Percentiles rank a stretch among this genome's conserved stretches.
Evolutionary conservation across 1,140 invertebrate species (phyloP).

Genomic region (Monomorium pharaonis): DNA sequence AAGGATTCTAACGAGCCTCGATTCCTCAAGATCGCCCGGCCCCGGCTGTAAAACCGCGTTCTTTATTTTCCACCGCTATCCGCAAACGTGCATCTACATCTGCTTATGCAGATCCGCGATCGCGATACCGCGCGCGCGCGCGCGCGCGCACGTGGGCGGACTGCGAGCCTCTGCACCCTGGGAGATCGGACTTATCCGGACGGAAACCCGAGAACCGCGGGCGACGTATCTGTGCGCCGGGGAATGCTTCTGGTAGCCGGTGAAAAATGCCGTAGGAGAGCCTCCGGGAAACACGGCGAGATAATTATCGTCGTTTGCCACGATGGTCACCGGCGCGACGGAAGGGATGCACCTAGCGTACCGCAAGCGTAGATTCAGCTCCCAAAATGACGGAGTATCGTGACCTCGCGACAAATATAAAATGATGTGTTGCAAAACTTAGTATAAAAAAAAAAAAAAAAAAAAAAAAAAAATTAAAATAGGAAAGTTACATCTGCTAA

Average conservation of each 20-base stretch:
- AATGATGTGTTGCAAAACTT: background rate
- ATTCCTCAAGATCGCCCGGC: constrained; percentile 41
- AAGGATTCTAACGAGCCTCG: constrained; percentile 31
- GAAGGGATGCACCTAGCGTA: background rate
- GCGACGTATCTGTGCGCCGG: constrained; percentile 14
- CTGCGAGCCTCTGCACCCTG: constrained; percentile 28
- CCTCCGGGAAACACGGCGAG: background rate
- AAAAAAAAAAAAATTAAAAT: background rate
- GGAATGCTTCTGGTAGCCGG: constrained; percentile 14
- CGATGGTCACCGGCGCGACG: background rate
- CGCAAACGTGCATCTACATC: constrained; percentile 53
- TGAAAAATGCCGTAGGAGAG: constrained; percentile 4
- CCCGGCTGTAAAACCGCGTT: constrained; percentile 36
- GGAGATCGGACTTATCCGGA: constrained; percentile 51
- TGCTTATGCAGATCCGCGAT: constrained; percentile 52
- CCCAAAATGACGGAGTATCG: background rate
- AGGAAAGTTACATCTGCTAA: background rate
- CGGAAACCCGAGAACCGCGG: constrained; percentile 60
- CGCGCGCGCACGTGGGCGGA: constrained; percentile 59
- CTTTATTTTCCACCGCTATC: constrained; percentile 52
- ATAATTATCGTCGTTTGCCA: constrained; percentile 10
- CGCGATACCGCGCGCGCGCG: constrained; percentile 23
- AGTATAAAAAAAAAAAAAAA: background rate
- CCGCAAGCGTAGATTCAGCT: background rate
- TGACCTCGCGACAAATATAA: background rate